Conservation (phyloP, 2,888 invertebrate genomes). For the Aphrophora alni region DNA sequence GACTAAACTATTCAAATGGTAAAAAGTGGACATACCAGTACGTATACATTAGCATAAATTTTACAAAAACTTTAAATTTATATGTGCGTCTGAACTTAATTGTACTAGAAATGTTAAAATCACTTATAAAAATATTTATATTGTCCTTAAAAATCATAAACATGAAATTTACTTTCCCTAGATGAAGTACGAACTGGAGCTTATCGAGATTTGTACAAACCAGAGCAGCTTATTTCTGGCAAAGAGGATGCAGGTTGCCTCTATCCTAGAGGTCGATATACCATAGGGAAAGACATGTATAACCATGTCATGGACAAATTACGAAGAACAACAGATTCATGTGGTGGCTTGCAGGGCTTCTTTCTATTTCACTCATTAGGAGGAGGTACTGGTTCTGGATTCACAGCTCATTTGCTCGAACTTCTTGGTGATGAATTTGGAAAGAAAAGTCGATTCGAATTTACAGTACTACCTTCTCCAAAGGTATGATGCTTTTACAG, state of each 20-base stretch:
- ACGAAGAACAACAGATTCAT: slow-evolving; percentile 68
- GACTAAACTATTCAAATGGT: too few relatives aligned
- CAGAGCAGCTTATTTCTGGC: slow-evolving; percentile 46
- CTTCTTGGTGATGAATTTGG: slow-evolving; percentile 56
- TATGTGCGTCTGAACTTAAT: too few relatives aligned
- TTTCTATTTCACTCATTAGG: slow-evolving; percentile 65
- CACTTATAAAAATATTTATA: background rate
- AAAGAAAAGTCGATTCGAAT: slow-evolving; percentile 64
- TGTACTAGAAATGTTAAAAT: too few relatives aligned
- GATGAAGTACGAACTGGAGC: slow-evolving; percentile 46
- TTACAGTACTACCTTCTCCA: slow-evolving; percentile 53
- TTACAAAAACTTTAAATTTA: too few relatives aligned
- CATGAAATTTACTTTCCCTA: background rate
- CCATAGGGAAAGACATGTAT: slow-evolving; percentile 77
- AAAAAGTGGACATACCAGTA: too few relatives aligned
- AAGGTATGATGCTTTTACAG: slow-evolving; percentile 54
- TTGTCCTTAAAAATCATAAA: slow-evolving; percentile 48
- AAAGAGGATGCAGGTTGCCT: slow-evolving; percentile 78
- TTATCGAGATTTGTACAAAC: slow-evolving; percentile 44
- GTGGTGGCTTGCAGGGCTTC: slow-evolving; percentile 65
- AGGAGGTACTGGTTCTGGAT: slow-evolving; percentile 80
- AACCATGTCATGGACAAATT: slow-evolving; percentile 75
- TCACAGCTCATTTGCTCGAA: slow-evolving; percentile 61
- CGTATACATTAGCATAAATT: too few relatives aligned
- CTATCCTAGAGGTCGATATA: slow-evolving; percentile 80